Percentiles rank a stretch among this genome's conserved stretches.
phyloP scores from a whole-genome alignment of 53 echinoderm and acorn worm genomes.

The Antedon mediterranea region DNA sequence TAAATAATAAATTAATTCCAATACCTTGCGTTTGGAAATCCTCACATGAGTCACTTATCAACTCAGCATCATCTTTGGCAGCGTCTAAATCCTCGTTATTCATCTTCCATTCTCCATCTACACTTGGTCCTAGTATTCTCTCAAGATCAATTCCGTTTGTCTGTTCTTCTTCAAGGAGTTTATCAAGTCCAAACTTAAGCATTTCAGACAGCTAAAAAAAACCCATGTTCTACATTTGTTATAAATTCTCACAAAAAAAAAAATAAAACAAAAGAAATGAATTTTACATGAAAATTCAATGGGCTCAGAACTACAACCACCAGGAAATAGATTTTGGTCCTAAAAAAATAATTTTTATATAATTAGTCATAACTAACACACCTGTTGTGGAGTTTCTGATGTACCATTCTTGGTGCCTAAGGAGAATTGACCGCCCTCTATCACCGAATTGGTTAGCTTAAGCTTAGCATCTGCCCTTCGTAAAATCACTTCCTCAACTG shows the following conservation, averaged over 20 bases:
- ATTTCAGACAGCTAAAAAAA: constrained; percentile 65
- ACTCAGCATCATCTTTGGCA: constrained; percentile 26
- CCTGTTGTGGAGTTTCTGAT: constrained; percentile 71
- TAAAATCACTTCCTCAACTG: constrained; percentile 80
- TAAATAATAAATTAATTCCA: not conserved
- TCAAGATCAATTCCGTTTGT: constrained; percentile 50
- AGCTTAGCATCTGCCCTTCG: constrained; percentile 75
- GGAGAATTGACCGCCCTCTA: constrained; percentile 91
- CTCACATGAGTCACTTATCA: constrained; percentile 25
- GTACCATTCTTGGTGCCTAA: constrained; percentile 35
- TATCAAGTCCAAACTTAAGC: constrained; percentile 93
- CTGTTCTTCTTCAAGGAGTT: constrained; percentile 64
- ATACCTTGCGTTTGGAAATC: constrained; percentile 1
- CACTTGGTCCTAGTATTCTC: constrained; percentile 65
- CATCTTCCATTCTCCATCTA: constrained; percentile 65
- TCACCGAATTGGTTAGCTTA: constrained; percentile 75
- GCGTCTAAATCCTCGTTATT: not conserved
- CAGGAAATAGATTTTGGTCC: too few relatives aligned
- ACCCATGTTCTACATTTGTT: too few relatives aligned
- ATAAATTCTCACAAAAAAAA: too few relatives aligned
- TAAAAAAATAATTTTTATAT: too few relatives aligned
- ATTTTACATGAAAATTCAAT: too few relatives aligned
- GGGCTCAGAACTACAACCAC: too few relatives aligned
- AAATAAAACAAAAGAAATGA: too few relatives aligned
- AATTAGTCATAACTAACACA: not conserved